Evolutionary conservation across 2,888 invertebrate species (phyloP).

Genomic region (Euplexia lucipara): DNA sequence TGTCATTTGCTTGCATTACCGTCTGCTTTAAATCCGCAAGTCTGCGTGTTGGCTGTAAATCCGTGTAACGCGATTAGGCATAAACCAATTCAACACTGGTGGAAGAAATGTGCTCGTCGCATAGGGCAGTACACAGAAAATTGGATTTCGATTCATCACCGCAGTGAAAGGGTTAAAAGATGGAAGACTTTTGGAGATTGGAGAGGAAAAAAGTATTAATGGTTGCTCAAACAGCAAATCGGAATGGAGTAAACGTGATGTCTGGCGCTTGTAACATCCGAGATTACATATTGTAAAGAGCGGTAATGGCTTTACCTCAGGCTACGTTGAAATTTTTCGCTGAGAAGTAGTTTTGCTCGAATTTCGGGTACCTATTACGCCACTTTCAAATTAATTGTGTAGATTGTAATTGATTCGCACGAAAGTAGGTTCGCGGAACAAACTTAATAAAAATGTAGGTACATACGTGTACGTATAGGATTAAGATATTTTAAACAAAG

Average conservation of each 20-base stretch:
- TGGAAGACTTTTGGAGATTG: constrained; percentile 47
- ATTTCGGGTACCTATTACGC: no score
- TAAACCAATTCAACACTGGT: constrained; percentile 63
- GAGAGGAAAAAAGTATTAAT: constrained; percentile 49
- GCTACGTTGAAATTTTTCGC: constrained; percentile 26
- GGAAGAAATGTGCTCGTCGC: constrained; percentile 61
- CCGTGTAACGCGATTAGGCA: constrained; percentile 70
- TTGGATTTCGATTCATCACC: constrained; percentile 72
- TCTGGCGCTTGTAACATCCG: constrained; percentile 54
- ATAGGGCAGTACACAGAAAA: constrained; percentile 64
- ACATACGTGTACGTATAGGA: no score
- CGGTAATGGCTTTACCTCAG: constrained; percentile 45
- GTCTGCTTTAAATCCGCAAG: constrained; percentile 61
- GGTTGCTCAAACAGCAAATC: constrained; percentile 53
- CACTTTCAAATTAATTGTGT: no score
- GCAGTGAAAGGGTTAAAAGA: constrained; percentile 64
- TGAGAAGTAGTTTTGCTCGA: no score
- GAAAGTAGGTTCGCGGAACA: no score
- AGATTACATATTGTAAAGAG: constrained; percentile 48
- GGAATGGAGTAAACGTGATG: constrained; percentile 58
- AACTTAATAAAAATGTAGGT: no score
- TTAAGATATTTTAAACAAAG: no score
- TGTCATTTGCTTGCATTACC: constrained; percentile 50
- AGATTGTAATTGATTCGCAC: no score
- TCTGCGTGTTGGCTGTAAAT: constrained; percentile 65